Evolutionary conservation across 2,797 vertebrate genomes (phyloP).

Genomic region (Spea hammondii): DNA sequence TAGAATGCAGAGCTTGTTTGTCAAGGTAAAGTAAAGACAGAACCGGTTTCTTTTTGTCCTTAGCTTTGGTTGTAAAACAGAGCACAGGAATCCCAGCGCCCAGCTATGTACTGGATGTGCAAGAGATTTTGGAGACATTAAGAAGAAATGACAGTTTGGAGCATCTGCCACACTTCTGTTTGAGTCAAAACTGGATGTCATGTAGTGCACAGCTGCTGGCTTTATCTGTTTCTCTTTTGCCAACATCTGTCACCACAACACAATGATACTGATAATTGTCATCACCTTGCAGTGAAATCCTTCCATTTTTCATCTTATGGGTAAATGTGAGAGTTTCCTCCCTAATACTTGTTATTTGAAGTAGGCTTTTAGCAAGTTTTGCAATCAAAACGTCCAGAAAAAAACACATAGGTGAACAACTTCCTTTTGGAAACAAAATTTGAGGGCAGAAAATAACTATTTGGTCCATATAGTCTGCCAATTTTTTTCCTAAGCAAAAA

Average conservation of each 20-base stretch:
- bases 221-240: conserved; percentile 81
- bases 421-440: not conserved
- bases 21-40: conserved; percentile 70
- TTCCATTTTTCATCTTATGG: conserved; percentile 65
- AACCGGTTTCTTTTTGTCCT: conserved; percentile 66
- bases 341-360: conserved; percentile 1
- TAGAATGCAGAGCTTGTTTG: conserved; percentile 65
- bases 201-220: conserved; percentile 83
- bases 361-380: not conserved
- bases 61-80: conserved; percentile 65
- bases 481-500: too few species aligned
- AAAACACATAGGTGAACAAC: not conserved
- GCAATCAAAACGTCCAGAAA: not conserved
- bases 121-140: conserved; percentile 72
- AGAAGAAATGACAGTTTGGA: conserved; percentile 78
- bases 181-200: conserved; percentile 69
- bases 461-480: too few species aligned
- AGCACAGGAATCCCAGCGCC: conserved; percentile 67
- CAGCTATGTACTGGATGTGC: conserved; percentile 60
- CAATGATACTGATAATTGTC: conserved; percentile 80
- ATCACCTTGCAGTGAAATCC: conserved; percentile 75
- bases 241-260: conserved; percentile 86
- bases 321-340: conserved; percentile 6
- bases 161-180: conserved; percentile 83
- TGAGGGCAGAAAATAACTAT: too few species aligned